Percentiles rank a stretch among this genome's conserved stretches.
Evolutionary conservation across 2,797 vertebrate species (phyloP).

Genomic region (Typhlichthys subterraneus): DNA sequence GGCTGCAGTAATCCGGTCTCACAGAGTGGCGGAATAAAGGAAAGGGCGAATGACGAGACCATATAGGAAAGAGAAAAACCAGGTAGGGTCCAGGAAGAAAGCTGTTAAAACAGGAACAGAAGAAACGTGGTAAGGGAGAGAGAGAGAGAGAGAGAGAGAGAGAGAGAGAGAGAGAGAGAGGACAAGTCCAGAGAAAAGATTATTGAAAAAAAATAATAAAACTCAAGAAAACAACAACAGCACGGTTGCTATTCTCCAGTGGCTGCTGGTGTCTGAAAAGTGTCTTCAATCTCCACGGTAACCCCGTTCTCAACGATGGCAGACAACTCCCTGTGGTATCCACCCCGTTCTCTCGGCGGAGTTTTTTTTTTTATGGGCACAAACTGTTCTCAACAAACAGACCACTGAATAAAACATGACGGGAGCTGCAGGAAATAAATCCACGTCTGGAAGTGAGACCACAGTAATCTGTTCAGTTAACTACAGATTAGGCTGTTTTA

Average conservation of each 20-base stretch:
- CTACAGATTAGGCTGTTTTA: background rate
- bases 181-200: background rate
- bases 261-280: slow-evolving; percentile 46
- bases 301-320: slow-evolving; percentile 54
- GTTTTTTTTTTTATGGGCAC: slow-evolving; percentile 67
- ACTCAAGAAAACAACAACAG: slow-evolving; percentile 56
- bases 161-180: slow-evolving; percentile 5
- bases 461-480: background rate
- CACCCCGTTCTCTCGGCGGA: slow-evolving; percentile 43
- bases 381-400: slow-evolving; percentile 66
- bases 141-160: slow-evolving; percentile 1
- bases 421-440: no score
- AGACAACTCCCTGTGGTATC: slow-evolving; percentile 56
- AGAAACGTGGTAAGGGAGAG: background rate
- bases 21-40: slow-evolving; percentile 41
- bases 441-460: no score
- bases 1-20: slow-evolving; percentile 51
- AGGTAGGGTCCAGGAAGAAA: slow-evolving; percentile 17
- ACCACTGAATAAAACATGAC: slow-evolving; percentile 54
- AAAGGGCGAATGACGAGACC: slow-evolving; percentile 26
- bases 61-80: slow-evolving; percentile 12
- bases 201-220: slow-evolving; percentile 43
- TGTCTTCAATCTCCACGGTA: slow-evolving; percentile 53
- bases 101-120: slow-evolving; percentile 16
- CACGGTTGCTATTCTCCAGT: slow-evolving; percentile 56